Evolutionary conservation across 2,797 vertebrate genomes (phyloP).

Genomic region (Chaenodraco wilsoni): DNA sequence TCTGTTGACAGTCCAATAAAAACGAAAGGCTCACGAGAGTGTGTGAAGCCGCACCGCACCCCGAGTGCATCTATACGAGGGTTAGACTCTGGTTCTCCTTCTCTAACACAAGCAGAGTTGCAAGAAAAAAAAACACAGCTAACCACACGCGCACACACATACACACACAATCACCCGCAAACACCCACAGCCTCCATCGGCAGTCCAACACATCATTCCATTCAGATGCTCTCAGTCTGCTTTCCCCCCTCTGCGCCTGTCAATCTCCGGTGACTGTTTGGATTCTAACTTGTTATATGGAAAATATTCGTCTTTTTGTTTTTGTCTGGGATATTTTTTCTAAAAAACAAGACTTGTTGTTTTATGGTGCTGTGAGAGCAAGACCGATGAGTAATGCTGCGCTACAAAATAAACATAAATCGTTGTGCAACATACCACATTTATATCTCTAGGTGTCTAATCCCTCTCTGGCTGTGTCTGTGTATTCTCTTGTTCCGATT

Average conservation of each 20-base stretch:
- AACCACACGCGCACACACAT: conserved; percentile 39
- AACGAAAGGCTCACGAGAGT: conserved; percentile 51
- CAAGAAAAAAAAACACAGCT: conserved; percentile 13
- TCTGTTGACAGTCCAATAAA: conserved; percentile 64
- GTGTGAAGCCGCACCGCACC: conserved; percentile 18
- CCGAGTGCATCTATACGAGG: conserved; percentile 32
- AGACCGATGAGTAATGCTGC: conserved; percentile 41
- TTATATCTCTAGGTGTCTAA: conserved; percentile 47
- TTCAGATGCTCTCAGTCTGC: conserved; percentile 61
- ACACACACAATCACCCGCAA: conserved; percentile 39
- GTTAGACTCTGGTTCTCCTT: conserved; percentile 30
- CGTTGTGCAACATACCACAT: conserved; percentile 51
- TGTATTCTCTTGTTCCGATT: too few species aligned
- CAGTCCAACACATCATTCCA: conserved; percentile 63
- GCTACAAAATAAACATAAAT: conserved; percentile 41
- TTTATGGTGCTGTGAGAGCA: conserved; percentile 46
- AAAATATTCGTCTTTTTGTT: conserved; percentile 56
- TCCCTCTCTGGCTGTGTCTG: neutral
- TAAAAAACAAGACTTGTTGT: conserved; percentile 44
- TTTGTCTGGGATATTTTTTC: conserved; percentile 36
- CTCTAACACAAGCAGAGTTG: conserved; percentile 21
- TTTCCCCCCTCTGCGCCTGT: conserved; percentile 47
- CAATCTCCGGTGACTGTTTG: conserved; percentile 66
- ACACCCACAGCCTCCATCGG: conserved; percentile 57
- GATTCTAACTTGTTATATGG: conserved; percentile 49